Evolutionary conservation across 2,113 vertebrate species (phyloP).

Genomic region (Aegotheles bennettii): DNA sequence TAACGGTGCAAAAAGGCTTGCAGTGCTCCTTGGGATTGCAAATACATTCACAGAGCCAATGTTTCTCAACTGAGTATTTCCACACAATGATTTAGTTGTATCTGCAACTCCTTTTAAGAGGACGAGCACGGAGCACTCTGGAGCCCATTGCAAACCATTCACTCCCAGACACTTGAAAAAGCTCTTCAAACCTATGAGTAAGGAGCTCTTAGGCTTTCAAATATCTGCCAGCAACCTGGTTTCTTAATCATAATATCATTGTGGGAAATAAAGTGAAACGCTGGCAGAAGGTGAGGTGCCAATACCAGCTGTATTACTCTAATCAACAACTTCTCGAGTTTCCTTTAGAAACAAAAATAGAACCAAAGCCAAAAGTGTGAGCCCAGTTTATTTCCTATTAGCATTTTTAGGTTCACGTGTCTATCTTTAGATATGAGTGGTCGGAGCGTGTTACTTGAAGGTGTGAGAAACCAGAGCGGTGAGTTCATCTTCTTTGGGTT

Average conservation of each 20-base stretch:
- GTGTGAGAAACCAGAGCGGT: neutral
- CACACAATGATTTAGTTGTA: neutral
- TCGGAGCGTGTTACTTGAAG: neutral
- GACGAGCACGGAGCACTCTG: neutral
- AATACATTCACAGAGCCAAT: neutral
- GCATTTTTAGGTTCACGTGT: neutral
- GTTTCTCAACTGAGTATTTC: neutral
- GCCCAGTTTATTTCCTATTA: neutral
- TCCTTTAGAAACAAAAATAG: neutral
- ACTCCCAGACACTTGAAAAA: neutral
- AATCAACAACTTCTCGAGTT: neutral
- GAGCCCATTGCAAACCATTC: neutral
- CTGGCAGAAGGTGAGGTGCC: neutral
- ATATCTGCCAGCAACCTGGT: neutral
- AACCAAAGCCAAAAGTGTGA: neutral
- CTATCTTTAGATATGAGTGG: neutral
- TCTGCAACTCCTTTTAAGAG: neutral
- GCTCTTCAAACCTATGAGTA: neutral
- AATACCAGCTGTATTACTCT: neutral
- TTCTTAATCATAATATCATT: neutral
- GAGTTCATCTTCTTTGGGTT: neutral
- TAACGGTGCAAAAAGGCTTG: neutral
- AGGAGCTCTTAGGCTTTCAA: neutral
- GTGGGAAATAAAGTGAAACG: neutral
- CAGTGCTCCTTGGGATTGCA: neutral